phyloP scores from a whole-genome alignment of 2,113 vertebrate species.

The Buteo buteo region DNA sequence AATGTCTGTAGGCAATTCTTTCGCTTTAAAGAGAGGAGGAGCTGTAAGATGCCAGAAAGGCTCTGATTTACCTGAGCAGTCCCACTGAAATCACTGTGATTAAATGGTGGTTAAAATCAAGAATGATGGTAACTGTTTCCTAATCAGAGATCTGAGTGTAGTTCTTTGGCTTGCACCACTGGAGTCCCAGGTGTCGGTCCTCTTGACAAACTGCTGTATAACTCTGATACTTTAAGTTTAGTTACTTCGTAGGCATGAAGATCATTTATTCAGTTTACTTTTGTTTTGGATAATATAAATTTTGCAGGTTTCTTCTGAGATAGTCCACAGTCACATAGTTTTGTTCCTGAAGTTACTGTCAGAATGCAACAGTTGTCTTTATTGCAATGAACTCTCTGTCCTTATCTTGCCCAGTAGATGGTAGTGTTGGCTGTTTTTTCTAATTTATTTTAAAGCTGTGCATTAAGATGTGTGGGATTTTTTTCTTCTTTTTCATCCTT shows the following conservation, averaged over 20 bases:
- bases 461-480: background rate
- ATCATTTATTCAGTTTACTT: background rate
- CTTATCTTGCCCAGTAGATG: conserved; percentile 77
- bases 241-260: background rate
- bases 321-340: background rate
- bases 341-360: background rate
- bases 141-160: background rate
- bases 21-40: background rate
- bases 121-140: background rate
- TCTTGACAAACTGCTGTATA: background rate
- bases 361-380: background rate
- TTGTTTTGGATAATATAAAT: background rate
- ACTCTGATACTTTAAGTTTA: background rate
- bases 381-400: conserved; percentile 32
- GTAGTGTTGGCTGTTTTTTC: conserved; percentile 73
- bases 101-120: background rate
- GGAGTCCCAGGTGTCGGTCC: background rate
- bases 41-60: background rate
- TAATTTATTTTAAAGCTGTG: conserved; percentile 31
- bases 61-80: background rate
- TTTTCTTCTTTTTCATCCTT: background rate
- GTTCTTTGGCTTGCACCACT: background rate
- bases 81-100: background rate
- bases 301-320: background rate
- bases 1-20: accelerated